Evolutionary conservation across 2,888 invertebrate genomes (phyloP).

Genomic region (Polymixis lichenea): DNA sequence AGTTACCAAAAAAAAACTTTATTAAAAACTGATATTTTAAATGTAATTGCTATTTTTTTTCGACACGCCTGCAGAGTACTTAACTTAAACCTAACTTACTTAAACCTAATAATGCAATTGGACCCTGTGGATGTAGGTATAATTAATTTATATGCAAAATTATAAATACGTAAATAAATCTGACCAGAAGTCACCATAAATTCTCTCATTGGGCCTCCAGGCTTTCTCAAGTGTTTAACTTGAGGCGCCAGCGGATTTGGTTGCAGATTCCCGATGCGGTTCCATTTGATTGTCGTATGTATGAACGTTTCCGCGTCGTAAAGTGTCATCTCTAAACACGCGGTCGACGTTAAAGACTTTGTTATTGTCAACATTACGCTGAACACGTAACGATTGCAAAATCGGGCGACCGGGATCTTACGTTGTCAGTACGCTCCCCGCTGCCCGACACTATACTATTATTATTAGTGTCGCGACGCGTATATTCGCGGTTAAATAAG

Average conservation of each 20-base stretch:
- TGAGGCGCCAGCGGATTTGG: neutral
- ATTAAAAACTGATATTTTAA: no score
- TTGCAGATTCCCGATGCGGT: neutral
- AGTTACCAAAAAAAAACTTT: no score
- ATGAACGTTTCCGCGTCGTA: constrained; percentile 18
- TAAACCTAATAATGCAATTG: neutral
- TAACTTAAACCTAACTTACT: neutral
- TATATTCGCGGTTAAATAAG: constrained; percentile 67
- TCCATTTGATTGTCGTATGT: constrained; percentile 9
- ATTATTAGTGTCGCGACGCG: constrained; percentile 68
- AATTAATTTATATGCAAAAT: neutral
- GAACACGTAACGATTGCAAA: constrained; percentile 64
- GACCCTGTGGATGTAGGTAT: neutral
- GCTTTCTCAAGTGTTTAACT: neutral
- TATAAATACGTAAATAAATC: neutral
- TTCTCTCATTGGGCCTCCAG: neutral
- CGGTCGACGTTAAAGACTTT: constrained; percentile 38
- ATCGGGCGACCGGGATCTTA: constrained; percentile 48
- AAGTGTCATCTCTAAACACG: constrained; percentile 13
- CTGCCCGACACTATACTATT: constrained; percentile 52
- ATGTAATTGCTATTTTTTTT: no score
- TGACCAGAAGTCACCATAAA: neutral
- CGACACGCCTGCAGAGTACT: neutral
- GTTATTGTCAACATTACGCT: constrained; percentile 64
- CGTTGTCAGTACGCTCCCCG: constrained; percentile 47